A percentile compares a stretch with the other conserved stretches of the same genome.
Evolutionary conservation across 2,888 invertebrate genomes (phyloP).

Genomic region (Drosophila atroscutellata): DNA sequence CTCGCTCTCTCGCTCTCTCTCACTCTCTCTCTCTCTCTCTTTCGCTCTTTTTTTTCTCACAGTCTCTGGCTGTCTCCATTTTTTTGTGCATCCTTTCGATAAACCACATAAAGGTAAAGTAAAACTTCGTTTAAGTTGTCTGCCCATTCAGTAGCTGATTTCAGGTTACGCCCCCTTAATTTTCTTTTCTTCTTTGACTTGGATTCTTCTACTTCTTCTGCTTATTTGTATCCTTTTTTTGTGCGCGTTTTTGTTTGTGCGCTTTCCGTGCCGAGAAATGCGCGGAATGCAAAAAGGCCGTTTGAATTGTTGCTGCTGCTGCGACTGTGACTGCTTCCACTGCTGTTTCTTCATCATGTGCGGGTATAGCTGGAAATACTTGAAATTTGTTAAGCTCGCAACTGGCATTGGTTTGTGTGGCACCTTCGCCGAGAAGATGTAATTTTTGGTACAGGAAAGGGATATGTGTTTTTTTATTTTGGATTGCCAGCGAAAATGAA

Average conservation of each 20-base stretch:
- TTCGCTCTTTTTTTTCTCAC: too few species aligned
- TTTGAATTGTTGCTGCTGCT: slow-evolving; percentile 39
- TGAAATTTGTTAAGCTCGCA: slow-evolving; percentile 49
- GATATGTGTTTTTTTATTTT: background rate
- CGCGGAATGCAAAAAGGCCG: slow-evolving; percentile 76
- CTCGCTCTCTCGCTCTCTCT: background rate
- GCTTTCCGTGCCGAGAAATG: slow-evolving; percentile 53
- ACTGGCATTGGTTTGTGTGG: slow-evolving; percentile 18
- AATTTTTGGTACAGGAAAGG: background rate
- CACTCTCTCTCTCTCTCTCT: background rate
- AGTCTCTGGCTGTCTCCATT: background rate
- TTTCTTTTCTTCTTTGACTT: slow-evolving; percentile 3
- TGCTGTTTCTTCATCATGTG: background rate
- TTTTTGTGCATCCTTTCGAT: background rate
- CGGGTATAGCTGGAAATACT: slow-evolving; percentile 50
- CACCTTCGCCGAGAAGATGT: background rate
- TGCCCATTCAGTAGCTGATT: slow-evolving; percentile 17
- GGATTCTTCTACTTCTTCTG: slow-evolving; percentile 11
- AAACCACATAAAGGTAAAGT: slow-evolving; percentile 58
- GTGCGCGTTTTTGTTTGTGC: slow-evolving; percentile 35
- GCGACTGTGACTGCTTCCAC: background rate
- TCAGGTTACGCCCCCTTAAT: slow-evolving; percentile 3
- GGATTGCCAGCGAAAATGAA: slow-evolving; percentile 26
- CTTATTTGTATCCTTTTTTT: background rate
- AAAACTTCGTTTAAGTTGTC: slow-evolving; percentile 50